Evolutionary conservation across 2,888 invertebrate species (phyloP).

Genomic region (Pogonocherus hispidulus): DNA sequence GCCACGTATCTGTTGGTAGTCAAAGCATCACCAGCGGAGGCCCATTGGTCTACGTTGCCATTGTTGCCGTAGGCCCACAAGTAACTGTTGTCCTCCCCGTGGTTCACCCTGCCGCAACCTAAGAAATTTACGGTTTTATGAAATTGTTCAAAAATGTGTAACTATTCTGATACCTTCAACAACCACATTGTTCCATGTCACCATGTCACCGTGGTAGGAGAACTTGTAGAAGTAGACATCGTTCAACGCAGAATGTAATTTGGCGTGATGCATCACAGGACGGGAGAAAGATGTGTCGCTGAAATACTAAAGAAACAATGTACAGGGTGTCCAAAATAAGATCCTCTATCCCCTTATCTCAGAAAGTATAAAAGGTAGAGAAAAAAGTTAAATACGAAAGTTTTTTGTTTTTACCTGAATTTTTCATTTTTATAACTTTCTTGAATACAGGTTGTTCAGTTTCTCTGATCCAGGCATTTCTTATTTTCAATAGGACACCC

Average conservation of each 20-base stretch:
- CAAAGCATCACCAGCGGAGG: constrained; percentile 44
- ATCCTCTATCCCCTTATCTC: too few species aligned
- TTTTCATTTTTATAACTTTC: too few species aligned
- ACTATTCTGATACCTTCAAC: background rate
- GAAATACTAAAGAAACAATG: background rate
- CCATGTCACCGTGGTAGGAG: constrained; percentile 8
- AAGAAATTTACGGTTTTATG: background rate
- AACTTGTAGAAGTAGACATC: constrained; percentile 7
- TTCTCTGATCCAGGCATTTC: too few species aligned
- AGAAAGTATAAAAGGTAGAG: too few species aligned
- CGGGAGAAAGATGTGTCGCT: background rate
- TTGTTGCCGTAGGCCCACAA: constrained; percentile 25
- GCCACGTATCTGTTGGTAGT: constrained; percentile 47
- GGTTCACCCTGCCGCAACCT: background rate
- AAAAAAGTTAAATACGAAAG: too few species aligned
- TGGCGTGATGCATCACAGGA: background rate
- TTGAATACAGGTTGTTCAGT: too few species aligned
- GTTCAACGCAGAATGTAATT: background rate
- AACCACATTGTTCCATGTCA: background rate
- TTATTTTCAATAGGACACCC: too few species aligned
- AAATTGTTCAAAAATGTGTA: background rate
- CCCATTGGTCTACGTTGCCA: constrained; percentile 44
- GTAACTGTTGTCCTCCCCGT: background rate
- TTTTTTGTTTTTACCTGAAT: too few species aligned
- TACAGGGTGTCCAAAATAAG: too few species aligned